Evolutionary conservation across 2,113 vertebrate species (phyloP), one percentile per base, ranked within the genome.

Genomic region (Dicentrarchus labrax): DNA sequence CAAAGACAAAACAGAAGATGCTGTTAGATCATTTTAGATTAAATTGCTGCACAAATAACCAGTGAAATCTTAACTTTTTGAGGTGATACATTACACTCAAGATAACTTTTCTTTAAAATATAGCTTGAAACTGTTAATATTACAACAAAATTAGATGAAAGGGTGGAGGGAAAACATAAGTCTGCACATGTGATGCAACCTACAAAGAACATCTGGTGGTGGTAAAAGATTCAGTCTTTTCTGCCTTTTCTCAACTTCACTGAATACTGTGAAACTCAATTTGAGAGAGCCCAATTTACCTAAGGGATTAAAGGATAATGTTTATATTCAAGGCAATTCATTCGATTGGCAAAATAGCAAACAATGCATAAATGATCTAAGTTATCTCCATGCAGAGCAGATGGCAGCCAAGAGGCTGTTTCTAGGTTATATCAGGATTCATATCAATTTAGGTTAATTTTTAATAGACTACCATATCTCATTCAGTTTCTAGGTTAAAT

Each of bases 341-440:
- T 84, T 82, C 36, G 59, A 48, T 71, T 76, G 83, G 61, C 59
- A 65, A 78, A 85, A 53, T 39, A 65, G 43, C 78, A 88, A 51
- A 70, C 62, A 79, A 76, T 79, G 77, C 77, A 80, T 87, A 86
- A 88, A 86, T 78, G 73, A 85, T 87, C 41, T 19, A 54, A 72
- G 69, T 85, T 81, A 57, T 62, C 39, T 41, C 17, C 15, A 11
- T 39, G 38, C 85, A 80, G 80, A 80, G 51, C 89, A 89, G 80
- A 85, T 79, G 87, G 76, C 60, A 68, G 71, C 78, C 57, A n/a
- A 57, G 78, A 84, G 67, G 43, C 72, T 60, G 66, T 81, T 87
- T 84, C 65, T 43, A 24, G 74, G 85, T 80, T 82, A 78, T 47
- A 17, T 77, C 60, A 68, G 73, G 79, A 76, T 69, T 53, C 24